phyloP scores from a whole-genome alignment of 2,888 invertebrate species.

The Hetaerina titia region DNA sequence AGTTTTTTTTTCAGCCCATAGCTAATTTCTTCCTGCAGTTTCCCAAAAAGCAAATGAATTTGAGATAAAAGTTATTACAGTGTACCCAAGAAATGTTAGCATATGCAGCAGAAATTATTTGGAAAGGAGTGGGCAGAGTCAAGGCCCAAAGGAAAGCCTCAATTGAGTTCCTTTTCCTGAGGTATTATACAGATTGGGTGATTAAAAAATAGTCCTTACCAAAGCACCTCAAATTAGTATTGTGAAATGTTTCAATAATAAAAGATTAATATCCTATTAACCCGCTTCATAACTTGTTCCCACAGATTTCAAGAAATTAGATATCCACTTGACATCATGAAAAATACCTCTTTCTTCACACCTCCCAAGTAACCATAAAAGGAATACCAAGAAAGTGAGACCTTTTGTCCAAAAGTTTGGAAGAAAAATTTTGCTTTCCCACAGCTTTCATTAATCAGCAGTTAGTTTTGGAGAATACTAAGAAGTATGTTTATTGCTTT shows the following conservation, averaged over 20 bases:
- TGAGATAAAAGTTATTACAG: too few relatives aligned
- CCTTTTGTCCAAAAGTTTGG: conserved; percentile 28
- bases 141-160: not conserved
- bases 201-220: not conserved
- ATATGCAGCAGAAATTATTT: not conserved
- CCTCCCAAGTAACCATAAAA: not conserved
- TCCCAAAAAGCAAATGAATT: too few relatives aligned
- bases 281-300: conserved; percentile 49
- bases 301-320: conserved; percentile 24
- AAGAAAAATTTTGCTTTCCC: conserved; percentile 29
- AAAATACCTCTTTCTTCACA: conserved; percentile 22
- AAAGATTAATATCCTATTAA: not conserved
- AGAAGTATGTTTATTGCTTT: conserved; percentile 56
- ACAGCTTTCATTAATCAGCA: not conserved
- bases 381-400: conserved; percentile 21
- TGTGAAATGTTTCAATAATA: not conserved
- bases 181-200: not conserved
- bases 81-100: too few relatives aligned
- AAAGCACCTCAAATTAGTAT: not conserved
- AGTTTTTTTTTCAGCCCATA: not conserved
- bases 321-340: not conserved
- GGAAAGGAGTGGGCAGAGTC: not conserved
- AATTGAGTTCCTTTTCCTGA: not conserved
- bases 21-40: not conserved
- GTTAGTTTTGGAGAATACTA: conserved; percentile 27